phyloP scores from a whole-genome alignment of 1,140 invertebrate genomes.

The Papilio glaucus region DNA sequence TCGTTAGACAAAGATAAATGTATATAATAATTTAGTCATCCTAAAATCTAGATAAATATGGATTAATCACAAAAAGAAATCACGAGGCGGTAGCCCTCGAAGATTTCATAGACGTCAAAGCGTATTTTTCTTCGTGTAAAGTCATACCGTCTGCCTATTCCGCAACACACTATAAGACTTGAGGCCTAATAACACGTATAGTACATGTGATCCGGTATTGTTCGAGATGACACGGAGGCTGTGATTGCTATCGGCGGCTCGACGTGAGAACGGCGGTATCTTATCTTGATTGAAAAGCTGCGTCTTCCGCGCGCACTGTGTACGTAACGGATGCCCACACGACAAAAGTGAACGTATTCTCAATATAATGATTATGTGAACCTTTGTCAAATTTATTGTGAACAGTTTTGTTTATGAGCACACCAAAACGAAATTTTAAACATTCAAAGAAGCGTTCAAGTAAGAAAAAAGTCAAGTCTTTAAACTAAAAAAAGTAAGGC shows the following conservation, averaged over 20 bases:
- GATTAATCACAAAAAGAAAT: too few species aligned
- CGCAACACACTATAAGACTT: background rate
- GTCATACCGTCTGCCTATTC: background rate
- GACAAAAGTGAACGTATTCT: background rate
- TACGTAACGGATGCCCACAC: background rate
- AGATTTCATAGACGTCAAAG: background rate
- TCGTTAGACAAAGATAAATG: too few species aligned
- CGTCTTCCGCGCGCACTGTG: background rate
- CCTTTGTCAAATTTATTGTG: background rate
- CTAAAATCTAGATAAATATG: too few species aligned
- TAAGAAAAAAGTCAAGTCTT: too few species aligned
- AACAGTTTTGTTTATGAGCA: background rate
- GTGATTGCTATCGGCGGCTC: slow-evolving; percentile 11
- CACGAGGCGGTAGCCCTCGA: too few species aligned
- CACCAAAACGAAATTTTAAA: too few species aligned
- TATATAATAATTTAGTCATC: too few species aligned
- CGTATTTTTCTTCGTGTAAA: background rate
- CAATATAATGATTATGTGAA: background rate
- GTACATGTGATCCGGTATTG: background rate
- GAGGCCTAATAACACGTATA: background rate
- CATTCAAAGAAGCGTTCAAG: too few species aligned
- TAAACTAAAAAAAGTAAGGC: too few species aligned
- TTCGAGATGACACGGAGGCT: background rate
- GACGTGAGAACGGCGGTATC: slow-evolving; percentile 1
- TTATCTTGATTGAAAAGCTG: slow-evolving; percentile 23